A percentile compares a stretch with the other conserved stretches of the same genome.
These are phyloP conservation scores for Maccullochella peelii DNA, from an alignment of 2,113 vertebrate genomes.

Conservation along the genomic window DNA sequence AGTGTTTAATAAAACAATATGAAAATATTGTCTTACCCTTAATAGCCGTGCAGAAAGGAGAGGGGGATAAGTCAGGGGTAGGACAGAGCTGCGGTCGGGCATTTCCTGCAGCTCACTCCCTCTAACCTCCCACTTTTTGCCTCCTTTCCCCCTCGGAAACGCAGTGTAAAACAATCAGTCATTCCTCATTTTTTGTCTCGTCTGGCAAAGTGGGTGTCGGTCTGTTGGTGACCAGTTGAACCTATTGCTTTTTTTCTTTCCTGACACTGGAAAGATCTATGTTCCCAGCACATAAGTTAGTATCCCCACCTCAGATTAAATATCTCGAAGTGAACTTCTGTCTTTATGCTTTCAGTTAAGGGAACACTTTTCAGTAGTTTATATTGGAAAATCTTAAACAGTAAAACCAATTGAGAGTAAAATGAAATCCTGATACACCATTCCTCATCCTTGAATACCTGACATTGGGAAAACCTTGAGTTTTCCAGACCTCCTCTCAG, in stretches of 20 bases:
- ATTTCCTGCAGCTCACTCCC: constrained; percentile 53
- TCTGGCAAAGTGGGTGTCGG: constrained; percentile 5
- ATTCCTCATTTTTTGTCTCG: constrained; percentile 44
- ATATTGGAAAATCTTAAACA: neutral
- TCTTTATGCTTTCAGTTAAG: constrained; percentile 20
- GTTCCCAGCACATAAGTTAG: neutral
- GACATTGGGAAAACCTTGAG: neutral
- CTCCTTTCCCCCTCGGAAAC: constrained; percentile 13
- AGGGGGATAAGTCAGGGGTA: constrained; percentile 66
- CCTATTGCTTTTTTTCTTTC: neutral
- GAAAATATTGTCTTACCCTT: constrained; percentile 77
- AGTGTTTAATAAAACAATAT: constrained; percentile 80
- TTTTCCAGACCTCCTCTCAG: neutral
- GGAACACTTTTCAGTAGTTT: neutral
- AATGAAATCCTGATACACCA: constrained; percentile 1
- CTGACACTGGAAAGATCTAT: constrained; percentile 21
- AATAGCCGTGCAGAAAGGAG: constrained; percentile 63
- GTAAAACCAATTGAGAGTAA: constrained; percentile 1
- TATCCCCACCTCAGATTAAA: constrained; percentile 14
- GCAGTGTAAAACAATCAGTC: constrained; percentile 54
- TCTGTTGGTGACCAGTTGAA: constrained; percentile 45
- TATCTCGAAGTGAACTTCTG: constrained; percentile 24
- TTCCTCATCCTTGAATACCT: constrained; percentile 2
- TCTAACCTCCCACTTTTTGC: constrained; percentile 20
- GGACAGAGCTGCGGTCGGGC: constrained; percentile 30